Evolutionary conservation across 2,888 invertebrate genomes (phyloP).

Genomic region (Geophilus truncorum): DNA sequence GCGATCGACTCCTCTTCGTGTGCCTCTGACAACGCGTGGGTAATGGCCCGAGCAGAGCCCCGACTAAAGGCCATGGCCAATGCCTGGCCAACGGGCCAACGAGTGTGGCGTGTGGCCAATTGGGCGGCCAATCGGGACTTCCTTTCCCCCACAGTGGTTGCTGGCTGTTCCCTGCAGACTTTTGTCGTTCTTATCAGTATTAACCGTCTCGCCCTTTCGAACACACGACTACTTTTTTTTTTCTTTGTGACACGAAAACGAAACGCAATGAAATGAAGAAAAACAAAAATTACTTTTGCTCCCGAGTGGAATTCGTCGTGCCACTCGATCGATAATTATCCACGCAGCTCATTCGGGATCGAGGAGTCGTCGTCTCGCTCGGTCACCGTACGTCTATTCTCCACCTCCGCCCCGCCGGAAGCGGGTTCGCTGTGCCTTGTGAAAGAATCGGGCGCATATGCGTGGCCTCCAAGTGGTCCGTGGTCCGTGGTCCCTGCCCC

Average conservation of each 20-base stretch:
- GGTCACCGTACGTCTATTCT: background rate
- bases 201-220: slow-evolving; percentile 9
- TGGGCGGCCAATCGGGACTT: background rate
- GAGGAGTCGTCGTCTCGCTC: background rate
- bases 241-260: background rate
- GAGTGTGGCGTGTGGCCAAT: no score
- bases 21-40: slow-evolving; percentile 20
- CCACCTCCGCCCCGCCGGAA: background rate
- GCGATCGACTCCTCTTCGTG: background rate
- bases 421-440: slow-evolving; percentile 20
- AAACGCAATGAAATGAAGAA: no score
- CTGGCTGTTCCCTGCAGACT: background rate
- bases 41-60: background rate
- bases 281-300: background rate
- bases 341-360: slow-evolving; percentile 11
- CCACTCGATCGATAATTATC: background rate
- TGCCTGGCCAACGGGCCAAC: no score
- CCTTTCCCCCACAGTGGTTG: background rate
- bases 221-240: background rate
- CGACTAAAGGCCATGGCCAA: no score
- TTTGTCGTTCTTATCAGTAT: slow-evolving; percentile 20
- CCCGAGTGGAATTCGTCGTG: background rate
- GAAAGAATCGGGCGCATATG: background rate
- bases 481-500: no score
- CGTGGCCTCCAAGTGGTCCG: no score